These are phyloP conservation scores for Syrphus vitripennis DNA, from an alignment of 2,888 invertebrate genomes.

Conservation along the genomic window DNA sequence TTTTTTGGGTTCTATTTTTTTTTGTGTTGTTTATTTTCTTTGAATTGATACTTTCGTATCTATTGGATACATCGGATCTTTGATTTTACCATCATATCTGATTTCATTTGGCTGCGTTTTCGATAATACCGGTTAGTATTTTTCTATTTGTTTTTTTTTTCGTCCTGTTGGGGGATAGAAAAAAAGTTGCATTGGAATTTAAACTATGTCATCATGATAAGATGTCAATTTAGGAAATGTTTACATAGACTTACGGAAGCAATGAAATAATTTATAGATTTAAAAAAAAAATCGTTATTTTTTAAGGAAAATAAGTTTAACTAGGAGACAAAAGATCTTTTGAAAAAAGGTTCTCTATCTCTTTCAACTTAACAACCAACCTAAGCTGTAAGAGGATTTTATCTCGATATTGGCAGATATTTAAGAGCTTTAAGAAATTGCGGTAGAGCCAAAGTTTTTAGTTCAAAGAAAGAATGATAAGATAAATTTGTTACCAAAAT, in stretches of 20 bases:
- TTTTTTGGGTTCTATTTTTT: background rate
- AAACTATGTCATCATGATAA: background rate
- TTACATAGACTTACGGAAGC: background rate
- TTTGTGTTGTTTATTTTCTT: slow-evolving; percentile 2
- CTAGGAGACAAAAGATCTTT: no score
- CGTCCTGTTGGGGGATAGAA: background rate
- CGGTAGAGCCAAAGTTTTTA: no score
- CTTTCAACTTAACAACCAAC: no score
- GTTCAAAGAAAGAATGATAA: no score
- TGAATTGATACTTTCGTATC: slow-evolving; percentile 7
- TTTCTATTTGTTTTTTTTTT: background rate
- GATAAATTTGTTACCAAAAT: background rate
- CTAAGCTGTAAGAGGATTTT: no score
- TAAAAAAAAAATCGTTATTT: background rate
- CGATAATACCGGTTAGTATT: background rate
- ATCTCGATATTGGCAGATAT: no score
- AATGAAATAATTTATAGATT: background rate
- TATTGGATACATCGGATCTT: slow-evolving; percentile 6
- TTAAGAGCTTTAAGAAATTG: no score
- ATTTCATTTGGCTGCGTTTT: slow-evolving; percentile 2
- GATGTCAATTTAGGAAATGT: background rate
- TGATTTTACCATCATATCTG: background rate
- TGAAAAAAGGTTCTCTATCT: no score
- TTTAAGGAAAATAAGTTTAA: no score
- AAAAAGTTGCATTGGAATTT: background rate